phyloP scores from a whole-genome alignment of 2,113 vertebrate species.

The Eidolon helvum region DNA sequence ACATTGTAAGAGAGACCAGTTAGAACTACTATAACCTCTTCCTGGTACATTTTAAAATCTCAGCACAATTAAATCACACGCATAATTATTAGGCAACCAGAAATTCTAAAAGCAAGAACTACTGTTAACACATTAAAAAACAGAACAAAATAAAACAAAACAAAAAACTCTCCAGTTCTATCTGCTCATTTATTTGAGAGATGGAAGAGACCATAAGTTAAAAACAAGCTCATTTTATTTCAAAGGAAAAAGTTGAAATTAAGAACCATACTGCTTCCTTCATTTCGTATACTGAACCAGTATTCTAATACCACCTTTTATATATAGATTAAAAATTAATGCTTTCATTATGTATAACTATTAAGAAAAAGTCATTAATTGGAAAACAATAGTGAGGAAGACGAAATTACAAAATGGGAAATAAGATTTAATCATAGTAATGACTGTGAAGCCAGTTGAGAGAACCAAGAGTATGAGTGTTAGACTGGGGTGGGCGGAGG shows the following conservation, averaged over 20 bases:
- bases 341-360: constrained; percentile 21
- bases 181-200: background rate
- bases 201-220: background rate
- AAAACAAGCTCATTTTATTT: background rate
- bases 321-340: background rate
- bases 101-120: constrained; percentile 1
- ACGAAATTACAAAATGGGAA: background rate
- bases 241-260: background rate
- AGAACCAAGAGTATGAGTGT: background rate
- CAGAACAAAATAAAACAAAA: background rate
- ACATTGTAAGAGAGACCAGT: background rate
- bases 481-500: background rate
- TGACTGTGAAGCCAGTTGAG: background rate
- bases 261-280: constrained; percentile 64
- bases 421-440: constrained; percentile 11
- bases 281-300: constrained; percentile 15
- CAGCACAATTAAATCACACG: background rate
- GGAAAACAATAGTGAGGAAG: background rate
- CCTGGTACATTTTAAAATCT: background rate
- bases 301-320: background rate
- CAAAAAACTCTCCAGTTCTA: background rate
- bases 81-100: constrained; percentile 1
- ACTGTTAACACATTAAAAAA: background rate
- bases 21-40: background rate
- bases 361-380: constrained; percentile 32